phyloP scores from a whole-genome alignment of 1,140 invertebrate species.

The Brachystomella parvula region DNA sequence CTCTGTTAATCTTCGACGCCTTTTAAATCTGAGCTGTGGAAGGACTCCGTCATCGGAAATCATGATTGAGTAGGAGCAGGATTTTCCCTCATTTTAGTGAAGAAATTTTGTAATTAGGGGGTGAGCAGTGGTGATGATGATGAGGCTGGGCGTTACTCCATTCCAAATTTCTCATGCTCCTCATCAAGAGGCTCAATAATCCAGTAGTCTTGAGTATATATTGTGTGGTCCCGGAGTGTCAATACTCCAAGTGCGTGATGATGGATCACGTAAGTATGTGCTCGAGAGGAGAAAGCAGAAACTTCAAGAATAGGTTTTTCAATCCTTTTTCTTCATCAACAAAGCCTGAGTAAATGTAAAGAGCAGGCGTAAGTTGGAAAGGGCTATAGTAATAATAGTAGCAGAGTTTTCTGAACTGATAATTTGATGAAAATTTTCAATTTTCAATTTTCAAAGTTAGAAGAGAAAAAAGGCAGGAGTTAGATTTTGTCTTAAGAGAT shows the following conservation, averaged over 20 bases:
- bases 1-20: no score
- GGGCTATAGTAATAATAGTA: background rate
- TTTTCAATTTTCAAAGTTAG: background rate
- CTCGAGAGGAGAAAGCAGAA: background rate
- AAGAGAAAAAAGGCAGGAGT: background rate
- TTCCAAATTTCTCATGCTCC: no score
- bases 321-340: background rate
- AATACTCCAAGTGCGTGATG: background rate
- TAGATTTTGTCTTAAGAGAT: background rate
- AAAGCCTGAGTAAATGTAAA: background rate
- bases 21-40: no score
- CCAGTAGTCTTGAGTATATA: no score
- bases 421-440: background rate
- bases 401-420: background rate
- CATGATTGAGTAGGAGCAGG: no score
- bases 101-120: no score
- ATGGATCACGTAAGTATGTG: slow-evolving; percentile 6
- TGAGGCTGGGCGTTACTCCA: no score
- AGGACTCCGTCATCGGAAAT: no score
- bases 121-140: no score
- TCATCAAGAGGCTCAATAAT: no score
- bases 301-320: background rate
- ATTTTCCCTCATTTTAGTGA: no score
- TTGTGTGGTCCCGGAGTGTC: slow-evolving; percentile 3
- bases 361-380: background rate